These are phyloP conservation scores for Ormyrus pomaceus DNA, from an alignment of 2,888 invertebrate genomes.

Conservation along the genomic window DNA sequence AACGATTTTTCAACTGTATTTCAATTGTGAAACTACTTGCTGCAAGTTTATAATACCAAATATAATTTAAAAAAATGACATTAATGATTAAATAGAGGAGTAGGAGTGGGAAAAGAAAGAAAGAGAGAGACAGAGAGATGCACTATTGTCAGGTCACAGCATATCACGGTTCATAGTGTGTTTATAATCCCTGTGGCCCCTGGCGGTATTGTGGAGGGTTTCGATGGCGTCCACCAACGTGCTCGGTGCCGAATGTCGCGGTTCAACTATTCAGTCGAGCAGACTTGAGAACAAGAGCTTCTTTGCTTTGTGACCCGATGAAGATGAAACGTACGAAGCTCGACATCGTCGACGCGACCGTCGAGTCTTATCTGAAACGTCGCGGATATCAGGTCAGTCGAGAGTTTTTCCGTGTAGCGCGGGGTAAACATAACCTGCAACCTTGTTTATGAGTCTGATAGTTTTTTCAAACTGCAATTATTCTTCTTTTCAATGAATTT, in stretches of 20 bases:
- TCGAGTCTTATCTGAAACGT: conserved; percentile 83
- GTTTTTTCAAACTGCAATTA: no score
- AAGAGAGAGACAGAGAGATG: no score
- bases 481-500: not conserved
- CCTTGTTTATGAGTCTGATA: conserved; percentile 59
- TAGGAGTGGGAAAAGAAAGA: no score
- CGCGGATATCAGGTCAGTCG: conserved; percentile 81
- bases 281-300: not conserved
- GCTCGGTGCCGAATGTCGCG: conserved; percentile 23
- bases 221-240: conserved; percentile 50
- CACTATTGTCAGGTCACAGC: no score
- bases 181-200: not conserved
- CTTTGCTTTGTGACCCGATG: conserved; percentile 60
- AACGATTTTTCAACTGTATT: no score
- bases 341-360: conserved; percentile 82
- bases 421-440: conserved; percentile 62
- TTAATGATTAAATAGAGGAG: no score
- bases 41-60: no score
- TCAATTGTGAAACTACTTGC: no score
- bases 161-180: not conserved
- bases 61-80: no score
- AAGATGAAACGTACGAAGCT: conserved; percentile 82
- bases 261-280: not conserved
- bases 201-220: no score
- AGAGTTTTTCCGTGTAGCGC: not conserved